Evolutionary conservation across 1,140 invertebrate genomes (phyloP).

Genomic region (Lordiphosa mommai): DNA sequence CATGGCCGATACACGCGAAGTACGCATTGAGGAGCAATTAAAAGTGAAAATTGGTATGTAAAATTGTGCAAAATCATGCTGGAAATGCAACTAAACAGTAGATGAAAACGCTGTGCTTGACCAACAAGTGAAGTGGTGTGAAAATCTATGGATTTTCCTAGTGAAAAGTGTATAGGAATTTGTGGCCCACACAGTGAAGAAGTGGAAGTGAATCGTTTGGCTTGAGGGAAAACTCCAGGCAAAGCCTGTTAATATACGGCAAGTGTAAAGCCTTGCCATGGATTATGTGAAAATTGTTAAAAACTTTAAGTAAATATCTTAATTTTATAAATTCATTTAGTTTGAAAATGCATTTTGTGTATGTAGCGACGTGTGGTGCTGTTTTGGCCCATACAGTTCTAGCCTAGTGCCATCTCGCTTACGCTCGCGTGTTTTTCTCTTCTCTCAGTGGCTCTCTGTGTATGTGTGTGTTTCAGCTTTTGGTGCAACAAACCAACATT

Average conservation of each 20-base stretch:
- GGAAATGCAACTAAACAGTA: slow-evolving; percentile 26
- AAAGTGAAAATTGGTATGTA: slow-evolving; percentile 93
- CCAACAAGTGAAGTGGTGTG: slow-evolving; percentile 25
- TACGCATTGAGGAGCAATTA: slow-evolving; percentile 91
- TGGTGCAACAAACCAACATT: slow-evolving; percentile 51
- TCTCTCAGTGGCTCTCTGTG: background rate
- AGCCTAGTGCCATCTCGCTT: slow-evolving; percentile 43
- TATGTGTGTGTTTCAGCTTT: slow-evolving; percentile 32
- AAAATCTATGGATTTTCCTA: slow-evolving; percentile 29
- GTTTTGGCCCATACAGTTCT: slow-evolving; percentile 23
- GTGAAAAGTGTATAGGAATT: slow-evolving; percentile 69
- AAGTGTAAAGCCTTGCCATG: background rate
- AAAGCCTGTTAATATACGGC: background rate
- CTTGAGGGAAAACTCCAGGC: background rate
- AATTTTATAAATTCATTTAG: slow-evolving; percentile 38
- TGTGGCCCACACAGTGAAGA: slow-evolving; percentile 31
- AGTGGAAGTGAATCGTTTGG: slow-evolving; percentile 13
- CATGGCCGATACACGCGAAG: slow-evolving; percentile 92
- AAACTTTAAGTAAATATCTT: slow-evolving; percentile 17
- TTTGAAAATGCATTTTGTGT: slow-evolving; percentile 50
- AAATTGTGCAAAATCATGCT: slow-evolving; percentile 52
- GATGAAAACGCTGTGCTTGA: slow-evolving; percentile 14
- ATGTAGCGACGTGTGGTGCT: slow-evolving; percentile 39
- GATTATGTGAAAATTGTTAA: slow-evolving; percentile 3
- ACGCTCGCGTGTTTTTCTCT: slow-evolving; percentile 28